phyloP scores from a whole-genome alignment of 2,113 vertebrate species.

The Podocnemis expansa region DNA sequence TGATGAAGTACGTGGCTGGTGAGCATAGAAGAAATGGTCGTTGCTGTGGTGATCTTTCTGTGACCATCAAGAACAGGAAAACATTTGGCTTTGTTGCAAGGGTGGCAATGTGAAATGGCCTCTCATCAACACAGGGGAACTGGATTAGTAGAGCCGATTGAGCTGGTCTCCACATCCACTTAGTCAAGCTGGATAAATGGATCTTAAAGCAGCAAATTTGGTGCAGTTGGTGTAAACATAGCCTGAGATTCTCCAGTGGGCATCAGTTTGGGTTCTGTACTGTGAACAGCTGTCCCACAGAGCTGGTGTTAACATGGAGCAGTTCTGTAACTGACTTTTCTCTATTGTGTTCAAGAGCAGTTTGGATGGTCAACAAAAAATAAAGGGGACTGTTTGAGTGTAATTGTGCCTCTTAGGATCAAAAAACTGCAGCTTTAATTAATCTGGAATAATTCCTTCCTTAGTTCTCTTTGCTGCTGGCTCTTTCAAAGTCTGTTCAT shows the following conservation, averaged over 20 bases:
- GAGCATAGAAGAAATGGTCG: background rate
- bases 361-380: slow-evolving; percentile 5
- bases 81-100: background rate
- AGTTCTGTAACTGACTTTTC: slow-evolving; percentile 7
- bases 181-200: no score
- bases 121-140: no score
- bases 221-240: no score
- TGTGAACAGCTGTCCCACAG: slow-evolving; percentile 6
- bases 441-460: background rate
- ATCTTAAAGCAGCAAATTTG: no score
- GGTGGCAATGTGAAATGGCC: no score
- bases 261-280: slow-evolving; percentile 12
- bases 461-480: background rate
- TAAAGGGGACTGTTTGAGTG: background rate
- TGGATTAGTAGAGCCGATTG: no score
- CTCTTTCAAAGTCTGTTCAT: background rate
- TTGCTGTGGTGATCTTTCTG: background rate
- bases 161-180: no score
- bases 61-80: background rate
- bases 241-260: background rate
- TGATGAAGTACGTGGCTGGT: background rate
- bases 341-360: background rate
- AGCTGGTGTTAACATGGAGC: background rate
- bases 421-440: background rate
- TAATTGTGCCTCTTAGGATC: background rate